These are phyloP conservation scores for Cryptoprocta ferox DNA, from an alignment of 2,797 vertebrate genomes.

Conservation along the genomic window DNA sequence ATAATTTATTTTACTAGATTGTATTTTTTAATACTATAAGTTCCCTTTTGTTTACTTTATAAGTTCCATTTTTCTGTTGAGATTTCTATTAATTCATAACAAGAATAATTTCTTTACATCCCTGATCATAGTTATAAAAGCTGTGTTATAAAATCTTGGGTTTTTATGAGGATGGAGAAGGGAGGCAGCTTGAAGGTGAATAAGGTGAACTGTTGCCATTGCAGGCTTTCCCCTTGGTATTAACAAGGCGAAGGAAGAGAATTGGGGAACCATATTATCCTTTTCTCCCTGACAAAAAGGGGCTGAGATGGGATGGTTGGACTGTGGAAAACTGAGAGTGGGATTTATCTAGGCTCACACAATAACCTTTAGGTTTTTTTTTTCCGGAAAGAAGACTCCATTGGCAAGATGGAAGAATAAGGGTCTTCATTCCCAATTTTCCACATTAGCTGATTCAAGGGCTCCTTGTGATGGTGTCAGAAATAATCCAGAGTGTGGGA, in stretches of 20 bases:
- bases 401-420: constrained; percentile 36
- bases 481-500: constrained; percentile 72
- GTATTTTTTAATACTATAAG: background rate
- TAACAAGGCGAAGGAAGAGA: constrained; percentile 39
- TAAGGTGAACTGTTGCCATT: background rate
- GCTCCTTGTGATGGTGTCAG: constrained; percentile 69
- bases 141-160: background rate
- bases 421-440: constrained; percentile 39
- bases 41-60: background rate
- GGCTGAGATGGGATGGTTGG: constrained; percentile 25
- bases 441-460: constrained; percentile 52
- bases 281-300: constrained; percentile 62
- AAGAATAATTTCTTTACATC: background rate
- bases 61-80: background rate
- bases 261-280: background rate
- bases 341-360: constrained; percentile 83
- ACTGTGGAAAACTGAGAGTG: constrained; percentile 70
- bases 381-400: constrained; percentile 77
- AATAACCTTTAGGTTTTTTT: constrained; percentile 83
- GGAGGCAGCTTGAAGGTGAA: background rate
- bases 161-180: constrained; percentile 58
- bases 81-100: background rate
- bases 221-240: constrained; percentile 44
- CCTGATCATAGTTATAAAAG: background rate
- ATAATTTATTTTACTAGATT: background rate